Base-by-base conservation (phyloP, 2,113 vertebrate genomes). In the Cyanoderma ruficeps region DNA sequence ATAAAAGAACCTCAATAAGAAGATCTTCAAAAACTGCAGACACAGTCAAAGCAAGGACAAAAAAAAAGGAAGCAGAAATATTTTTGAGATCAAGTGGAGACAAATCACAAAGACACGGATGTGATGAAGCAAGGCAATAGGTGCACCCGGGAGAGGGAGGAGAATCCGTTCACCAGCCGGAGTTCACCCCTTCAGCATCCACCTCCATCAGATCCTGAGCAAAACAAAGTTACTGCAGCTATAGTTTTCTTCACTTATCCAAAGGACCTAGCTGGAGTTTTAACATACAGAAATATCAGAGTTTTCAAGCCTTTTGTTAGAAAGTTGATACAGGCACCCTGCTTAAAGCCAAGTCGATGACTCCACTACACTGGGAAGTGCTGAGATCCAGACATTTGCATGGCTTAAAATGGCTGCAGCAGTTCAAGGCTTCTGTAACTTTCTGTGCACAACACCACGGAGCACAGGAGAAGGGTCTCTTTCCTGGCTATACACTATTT, bases 371-470 rank as follows among this genome's bases (percentile, higher is more conserved):
- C 37, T 46, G 91, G 81, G 71, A 74, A 70, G 25, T 87, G 70
- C 64, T 61, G 91, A 93, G 67, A 90, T 60, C 37, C 83, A 72
- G 70, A 53, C 50, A n/a, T 65, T 65, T 74, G 75, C 82, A 52
- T 82, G 93, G 89, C 82, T 93, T 96, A 93, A 95, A 97, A 97
- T 71, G 83, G 91, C 90, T 95, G 87, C 82, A 96, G 84, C 77
- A 57, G 83, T 74, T 79, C 94, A 93, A 79, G 86, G 87, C 41
- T 90, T 88, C 90, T 59, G 30, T 37, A 92, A 88, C 59, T 90
- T 65, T 71, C 0, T 79, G 93, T 39, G 69, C 74, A 37, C 63
- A 79, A 24, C 83, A 87, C 47, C 89, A 77, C 0, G 41, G n/a
- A 63, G 85, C n/a, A 5, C 42, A 49, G 70, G 76, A 79, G 68